Base-by-base conservation (phyloP, 2,113 vertebrate genomes). In the Talpa occidentalis region DNA sequence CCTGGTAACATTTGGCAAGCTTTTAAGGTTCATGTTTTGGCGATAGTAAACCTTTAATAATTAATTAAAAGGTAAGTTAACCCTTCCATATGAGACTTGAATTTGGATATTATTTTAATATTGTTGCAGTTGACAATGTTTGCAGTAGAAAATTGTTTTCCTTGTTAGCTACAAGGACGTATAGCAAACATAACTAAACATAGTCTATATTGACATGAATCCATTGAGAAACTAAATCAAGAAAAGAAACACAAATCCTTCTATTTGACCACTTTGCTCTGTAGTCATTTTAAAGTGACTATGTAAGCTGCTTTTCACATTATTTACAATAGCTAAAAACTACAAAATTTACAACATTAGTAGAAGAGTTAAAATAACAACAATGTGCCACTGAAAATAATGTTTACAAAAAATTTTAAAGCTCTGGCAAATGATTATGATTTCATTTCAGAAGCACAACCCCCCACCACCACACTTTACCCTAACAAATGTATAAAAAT, bases 51-150 rank as follows among this genome's bases (percentile, higher is more conserved):
- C 22, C 15, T 84, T 95, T 84, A 88, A 7, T 76, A 94, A 91
- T 76, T 85, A 77, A 79, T 73, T 76, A 80, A 94, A 95, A 94
- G 44, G 30, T 82, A 95, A 91, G 95, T 47, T 79, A 88, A 82
- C 49, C 40, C 10, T 95, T 64, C 16, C 5, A 60, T 62, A 54
- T 72, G 67, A 74, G 24, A 81, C 54, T 94, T 90, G 7, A 40
- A 37, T 90, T 92, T 83, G 35, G 17, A 62, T 92, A 30, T 77
- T 96, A 82, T 72, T 52, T 70, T 86, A 85, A 90, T 37, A 28
- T 88, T 93, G 37, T 76, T 69, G 40, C 54, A 67, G 6, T 90
- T 92, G 76, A 59, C 42, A 60, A 2, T 93, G 17, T 24, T 87
- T 81, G 40, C 10, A 37, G 4, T 67, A 72, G 44, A 90, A 92